Conservation (phyloP, 1,140 invertebrate species). For the Lanistes nyassanus region DNA sequence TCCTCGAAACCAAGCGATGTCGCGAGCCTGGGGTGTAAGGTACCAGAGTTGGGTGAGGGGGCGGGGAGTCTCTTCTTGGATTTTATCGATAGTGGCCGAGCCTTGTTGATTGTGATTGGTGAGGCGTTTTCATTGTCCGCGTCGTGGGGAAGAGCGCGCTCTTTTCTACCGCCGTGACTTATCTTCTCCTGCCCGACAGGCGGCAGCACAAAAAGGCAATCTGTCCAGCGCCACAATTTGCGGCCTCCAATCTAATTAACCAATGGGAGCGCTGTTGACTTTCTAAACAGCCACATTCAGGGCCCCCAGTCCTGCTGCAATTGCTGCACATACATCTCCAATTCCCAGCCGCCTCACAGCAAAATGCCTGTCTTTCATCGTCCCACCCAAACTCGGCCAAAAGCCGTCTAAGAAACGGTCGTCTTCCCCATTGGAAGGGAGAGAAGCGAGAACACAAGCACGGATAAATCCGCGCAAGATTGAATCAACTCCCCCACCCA, state of each 20-base stretch:
- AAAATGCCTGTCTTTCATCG: not conserved
- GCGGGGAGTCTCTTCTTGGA: too few species aligned
- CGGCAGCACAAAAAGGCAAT: conserved; percentile 1
- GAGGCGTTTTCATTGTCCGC: too few species aligned
- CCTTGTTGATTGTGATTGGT: too few species aligned
- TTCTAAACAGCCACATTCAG: conserved; percentile 4
- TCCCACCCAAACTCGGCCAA: not conserved
- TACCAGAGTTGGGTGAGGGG: too few species aligned
- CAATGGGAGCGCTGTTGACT: conserved; percentile 11
- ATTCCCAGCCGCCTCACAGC: conserved; percentile 12
- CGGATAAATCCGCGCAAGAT: conserved; percentile 16
- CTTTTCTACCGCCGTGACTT: too few species aligned
- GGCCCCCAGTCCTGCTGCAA: not conserved
- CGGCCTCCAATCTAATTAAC: conserved; percentile 11
- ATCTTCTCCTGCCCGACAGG: too few species aligned
- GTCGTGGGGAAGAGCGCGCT: too few species aligned
- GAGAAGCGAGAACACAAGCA: conserved; percentile 9
- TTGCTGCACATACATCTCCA: conserved; percentile 15
- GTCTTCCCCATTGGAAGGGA: not conserved
- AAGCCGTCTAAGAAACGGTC: not conserved
- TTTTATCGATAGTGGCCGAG: too few species aligned
- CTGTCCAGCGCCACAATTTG: conserved; percentile 8
- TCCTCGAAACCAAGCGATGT: too few species aligned
- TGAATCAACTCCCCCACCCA: not conserved
- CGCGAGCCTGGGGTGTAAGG: too few species aligned